phyloP scores from a whole-genome alignment of 2,113 vertebrate species.

The Gila orcuttii region DNA sequence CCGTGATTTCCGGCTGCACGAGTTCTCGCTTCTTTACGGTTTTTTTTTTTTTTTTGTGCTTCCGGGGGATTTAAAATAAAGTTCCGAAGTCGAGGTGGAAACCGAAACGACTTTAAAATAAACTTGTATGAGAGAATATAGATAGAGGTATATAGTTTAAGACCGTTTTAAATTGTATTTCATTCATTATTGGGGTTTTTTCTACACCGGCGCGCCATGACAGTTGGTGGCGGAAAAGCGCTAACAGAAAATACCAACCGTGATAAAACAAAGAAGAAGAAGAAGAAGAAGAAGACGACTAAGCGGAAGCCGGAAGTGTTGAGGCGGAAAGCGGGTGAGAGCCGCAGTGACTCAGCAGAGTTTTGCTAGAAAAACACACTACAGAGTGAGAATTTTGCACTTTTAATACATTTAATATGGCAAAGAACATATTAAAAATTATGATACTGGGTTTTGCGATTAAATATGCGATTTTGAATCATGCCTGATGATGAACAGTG shows the following conservation, averaged over 20 bases:
- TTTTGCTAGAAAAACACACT: background rate
- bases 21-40: background rate
- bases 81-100: background rate
- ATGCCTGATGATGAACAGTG: background rate
- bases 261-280: no score
- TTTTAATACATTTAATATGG: background rate
- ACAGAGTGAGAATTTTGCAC: background rate
- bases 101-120: background rate
- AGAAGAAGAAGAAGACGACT: background rate
- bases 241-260: background rate
- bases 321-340: background rate
- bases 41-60: background rate
- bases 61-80: background rate
- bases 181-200: background rate
- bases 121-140: background rate
- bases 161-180: background rate
- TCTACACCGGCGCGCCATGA: background rate
- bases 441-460: background rate
- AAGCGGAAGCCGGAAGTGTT: conserved; percentile 17
- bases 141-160: background rate
- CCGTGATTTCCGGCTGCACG: background rate
- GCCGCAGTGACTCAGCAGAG: conserved; percentile 24
- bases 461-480: no score
- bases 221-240: background rate
- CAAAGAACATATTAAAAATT: background rate